Base-by-base conservation (phyloP, 1,140 invertebrate genomes). In the Zaprionus nigranus region DNA sequence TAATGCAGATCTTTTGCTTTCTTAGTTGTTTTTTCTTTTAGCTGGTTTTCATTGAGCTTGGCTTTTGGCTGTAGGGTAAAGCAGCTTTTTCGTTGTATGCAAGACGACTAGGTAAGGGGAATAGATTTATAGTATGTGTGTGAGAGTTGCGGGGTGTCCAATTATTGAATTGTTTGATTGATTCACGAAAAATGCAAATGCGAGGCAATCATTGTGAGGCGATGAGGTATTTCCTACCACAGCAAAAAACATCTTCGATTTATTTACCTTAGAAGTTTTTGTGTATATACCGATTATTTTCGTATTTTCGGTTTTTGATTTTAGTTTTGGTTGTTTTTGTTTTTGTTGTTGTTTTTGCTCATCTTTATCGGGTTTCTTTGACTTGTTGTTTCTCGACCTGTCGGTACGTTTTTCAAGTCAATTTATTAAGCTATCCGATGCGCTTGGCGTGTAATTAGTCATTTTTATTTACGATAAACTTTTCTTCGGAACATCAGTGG, bases 151-250 rank as follows among this genome's bases (percentile, higher is more conserved):
- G 34, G 65, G 56, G 30, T 71, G 36, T 63, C 40, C 30, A 70
- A 75, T 64, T 65, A 76, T 72, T 60, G 60, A 75, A 75, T 38
- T 64, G 62, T 81, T 84, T 88, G 84, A 88, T 88, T 88, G 84
- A 90, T 88, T 88, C 59, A 90, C 59, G 70, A 90, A 90, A 90
- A 88, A 88, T 88, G 84, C 81, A 90, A 88, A 88, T 88, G 65
- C 43, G 66, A 43, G 65, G 30, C 51, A 61, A 74, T 69, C 65
- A 57, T 74, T 56, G 83, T 75, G 63, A 80, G 46, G 20, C 70
- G 70, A 73, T 78, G 75, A 75, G 81, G 69, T 88, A 88, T 88
- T 88, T 88, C 85, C 84, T 88, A 84, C 74, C 9, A 22, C 13
- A 40, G 38, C 12, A 40, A 40, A 40, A 88, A 84, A 75, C 74